phyloP scores from a whole-genome alignment of 2,888 invertebrate species.

The Nemapogon koenigi region DNA sequence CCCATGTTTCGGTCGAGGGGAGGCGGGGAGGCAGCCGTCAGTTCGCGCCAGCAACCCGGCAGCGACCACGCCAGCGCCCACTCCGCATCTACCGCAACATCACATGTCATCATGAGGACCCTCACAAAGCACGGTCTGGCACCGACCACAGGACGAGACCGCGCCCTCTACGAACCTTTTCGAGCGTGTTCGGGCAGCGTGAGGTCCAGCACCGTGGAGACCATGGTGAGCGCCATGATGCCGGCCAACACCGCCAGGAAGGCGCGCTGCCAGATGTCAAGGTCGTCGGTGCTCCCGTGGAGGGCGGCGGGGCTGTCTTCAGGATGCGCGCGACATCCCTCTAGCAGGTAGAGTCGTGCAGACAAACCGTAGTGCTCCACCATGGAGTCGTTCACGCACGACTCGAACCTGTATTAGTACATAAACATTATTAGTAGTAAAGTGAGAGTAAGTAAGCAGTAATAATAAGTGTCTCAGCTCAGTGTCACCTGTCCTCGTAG shows the following conservation, averaged over 20 bases:
- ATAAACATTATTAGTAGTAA: too few relatives aligned
- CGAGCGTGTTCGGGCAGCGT: slow-evolving; percentile 33
- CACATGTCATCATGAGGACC: neutral
- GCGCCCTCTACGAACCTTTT: slow-evolving; percentile 30
- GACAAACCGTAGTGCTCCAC: slow-evolving; percentile 33
- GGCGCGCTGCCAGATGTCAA: slow-evolving; percentile 29
- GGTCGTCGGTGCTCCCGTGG: slow-evolving; percentile 10
- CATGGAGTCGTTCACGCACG: slow-evolving; percentile 41
- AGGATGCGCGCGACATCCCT: slow-evolving; percentile 32
- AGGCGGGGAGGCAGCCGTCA: slow-evolving; percentile 21
- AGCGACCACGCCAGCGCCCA: slow-evolving; percentile 42
- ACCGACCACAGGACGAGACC: neutral
- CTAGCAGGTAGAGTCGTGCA: slow-evolving; percentile 33
- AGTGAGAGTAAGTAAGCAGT: too few relatives aligned
- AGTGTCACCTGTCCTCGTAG: slow-evolving; percentile 8
- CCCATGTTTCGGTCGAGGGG: slow-evolving; percentile 21
- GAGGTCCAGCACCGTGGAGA: slow-evolving; percentile 38
- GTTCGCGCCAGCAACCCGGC: slow-evolving; percentile 32
- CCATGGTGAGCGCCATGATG: slow-evolving; percentile 32
- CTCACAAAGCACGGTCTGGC: neutral
- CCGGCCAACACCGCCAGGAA: slow-evolving; percentile 33
- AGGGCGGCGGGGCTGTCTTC: slow-evolving; percentile 1
- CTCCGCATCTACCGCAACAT: slow-evolving; percentile 21
- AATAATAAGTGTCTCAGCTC: too few relatives aligned
- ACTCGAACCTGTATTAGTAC: slow-evolving; percentile 42